These are phyloP conservation scores for Drosophila persimilis DNA, from an alignment of 1,140 invertebrate species.

Conservation along the genomic window DNA sequence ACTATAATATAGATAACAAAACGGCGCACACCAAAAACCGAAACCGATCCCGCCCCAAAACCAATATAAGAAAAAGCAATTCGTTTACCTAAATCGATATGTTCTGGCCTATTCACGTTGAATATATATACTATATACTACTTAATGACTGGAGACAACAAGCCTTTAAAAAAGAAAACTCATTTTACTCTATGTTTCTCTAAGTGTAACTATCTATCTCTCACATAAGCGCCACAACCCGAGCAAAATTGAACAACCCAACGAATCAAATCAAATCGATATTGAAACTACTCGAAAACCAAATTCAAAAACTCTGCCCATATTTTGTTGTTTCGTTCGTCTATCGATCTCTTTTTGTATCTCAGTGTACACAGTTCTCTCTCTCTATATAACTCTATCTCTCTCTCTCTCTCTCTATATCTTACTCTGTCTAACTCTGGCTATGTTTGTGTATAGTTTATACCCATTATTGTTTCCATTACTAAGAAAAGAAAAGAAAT, in stretches of 20 bases:
- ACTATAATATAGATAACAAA: conserved; percentile 33
- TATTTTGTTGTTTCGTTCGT: conserved; percentile 49
- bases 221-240: conserved; percentile 46
- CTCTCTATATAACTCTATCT: conserved; percentile 18
- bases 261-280: conserved; percentile 36
- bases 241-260: conserved; percentile 46
- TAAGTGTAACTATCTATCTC: conserved; percentile 46
- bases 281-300: conserved; percentile 27
- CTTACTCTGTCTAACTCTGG: conserved; percentile 56
- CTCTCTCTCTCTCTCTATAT: conserved; percentile 32
- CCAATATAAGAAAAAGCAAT: conserved; percentile 43
- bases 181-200: conserved; percentile 41
- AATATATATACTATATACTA: conserved; percentile 47
- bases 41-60: conserved; percentile 18
- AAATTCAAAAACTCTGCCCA: conserved; percentile 53
- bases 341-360: conserved; percentile 46
- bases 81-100: conserved; percentile 54
- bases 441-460: conserved; percentile 70
- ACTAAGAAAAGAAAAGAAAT: conserved; percentile 31
- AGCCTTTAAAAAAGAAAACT: conserved; percentile 49
- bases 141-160: conserved; percentile 82
- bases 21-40: conserved; percentile 52
- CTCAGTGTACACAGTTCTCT: conserved; percentile 56
- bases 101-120: conserved; percentile 67
- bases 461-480: conserved; percentile 58